Base-by-base conservation (phyloP, 2,888 invertebrate genomes). In the Reticulitermes lucifugus region DNA sequence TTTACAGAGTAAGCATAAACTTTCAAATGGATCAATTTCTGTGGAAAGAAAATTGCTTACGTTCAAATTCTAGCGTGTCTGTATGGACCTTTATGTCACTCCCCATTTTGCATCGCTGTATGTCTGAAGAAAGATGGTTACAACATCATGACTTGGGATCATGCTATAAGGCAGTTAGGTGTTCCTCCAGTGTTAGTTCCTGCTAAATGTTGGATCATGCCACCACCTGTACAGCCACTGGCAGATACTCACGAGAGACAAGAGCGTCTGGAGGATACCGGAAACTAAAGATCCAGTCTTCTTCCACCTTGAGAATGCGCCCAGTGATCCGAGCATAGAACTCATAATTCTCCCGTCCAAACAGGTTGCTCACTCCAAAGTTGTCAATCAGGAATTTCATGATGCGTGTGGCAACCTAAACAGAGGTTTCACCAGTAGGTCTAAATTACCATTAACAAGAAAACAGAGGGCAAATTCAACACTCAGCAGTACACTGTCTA, bases 381-480 rank as follows among this genome's bases (percentile, higher is more conserved):
- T 98, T 98, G 91, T 98, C 98, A 89, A 99, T 99, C 91, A 99
- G 94, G 90, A 98, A 96, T 90, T 98, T 97, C 96, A 99, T 98
- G 88, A 99, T 97, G 89, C 96, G 94, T 60, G 98, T 98, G 88
- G 99, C 98, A 90, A 97, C 96, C 97, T 98, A 90, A n/a, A 85
- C 83, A 85, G 55, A 55, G 55, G 55, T 18, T 18, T 55, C 14
- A 18, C 1, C 55, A 55, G 0, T 55, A 55, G 14, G 18, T 55
- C 55, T 18, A 55, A 18, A 18, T 55, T 55, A 55, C 18, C 18
- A 55, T 12, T 18, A 55, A 18, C 14, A 55, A 55, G 55, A 18
- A 55, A 55, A 55, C 55, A 55, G 1, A 18, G 2, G 1, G 14
- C 18, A 55, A 55, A 55, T 14, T 55, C 18, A 14, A 18, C 55